Evolutionary conservation across 2,888 invertebrate species (phyloP).

Genomic region (Cosmia pyralina): DNA sequence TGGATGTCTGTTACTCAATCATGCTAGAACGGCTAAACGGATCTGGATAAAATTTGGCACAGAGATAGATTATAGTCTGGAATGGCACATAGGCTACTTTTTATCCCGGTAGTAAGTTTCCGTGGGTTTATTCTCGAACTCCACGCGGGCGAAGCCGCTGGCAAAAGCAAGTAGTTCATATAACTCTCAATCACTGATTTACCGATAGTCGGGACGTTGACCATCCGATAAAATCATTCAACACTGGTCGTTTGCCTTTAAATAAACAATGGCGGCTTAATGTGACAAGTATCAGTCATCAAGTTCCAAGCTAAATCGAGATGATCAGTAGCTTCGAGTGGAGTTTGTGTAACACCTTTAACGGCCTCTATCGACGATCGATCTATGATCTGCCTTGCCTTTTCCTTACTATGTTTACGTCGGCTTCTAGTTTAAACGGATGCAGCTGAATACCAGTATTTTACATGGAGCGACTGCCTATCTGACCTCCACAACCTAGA

Average conservation of each 20-base stretch:
- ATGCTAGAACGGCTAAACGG: no score
- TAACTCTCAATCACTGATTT: conserved; percentile 9
- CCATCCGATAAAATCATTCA: conserved; percentile 6
- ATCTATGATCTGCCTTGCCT: neutral
- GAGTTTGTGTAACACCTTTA: neutral
- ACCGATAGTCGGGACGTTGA: conserved; percentile 5
- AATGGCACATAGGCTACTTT: no score
- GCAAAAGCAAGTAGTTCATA: no score
- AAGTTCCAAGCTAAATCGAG: neutral
- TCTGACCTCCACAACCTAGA: neutral
- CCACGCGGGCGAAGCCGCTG: no score
- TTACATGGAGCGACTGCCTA: neutral
- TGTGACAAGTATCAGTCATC: neutral
- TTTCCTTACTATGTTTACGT: neutral
- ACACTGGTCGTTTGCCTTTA: neutral
- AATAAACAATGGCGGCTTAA: neutral
- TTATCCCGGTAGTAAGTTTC: no score
- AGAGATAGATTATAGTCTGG: no score
- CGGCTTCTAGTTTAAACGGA: neutral
- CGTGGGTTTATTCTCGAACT: no score
- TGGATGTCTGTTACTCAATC: no score
- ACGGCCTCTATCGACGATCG: neutral
- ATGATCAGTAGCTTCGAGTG: neutral
- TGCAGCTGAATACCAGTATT: neutral
- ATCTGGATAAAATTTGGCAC: no score